Base-by-base conservation (phyloP, 2,113 vertebrate genomes). In the Desmodus rotundus region DNA sequence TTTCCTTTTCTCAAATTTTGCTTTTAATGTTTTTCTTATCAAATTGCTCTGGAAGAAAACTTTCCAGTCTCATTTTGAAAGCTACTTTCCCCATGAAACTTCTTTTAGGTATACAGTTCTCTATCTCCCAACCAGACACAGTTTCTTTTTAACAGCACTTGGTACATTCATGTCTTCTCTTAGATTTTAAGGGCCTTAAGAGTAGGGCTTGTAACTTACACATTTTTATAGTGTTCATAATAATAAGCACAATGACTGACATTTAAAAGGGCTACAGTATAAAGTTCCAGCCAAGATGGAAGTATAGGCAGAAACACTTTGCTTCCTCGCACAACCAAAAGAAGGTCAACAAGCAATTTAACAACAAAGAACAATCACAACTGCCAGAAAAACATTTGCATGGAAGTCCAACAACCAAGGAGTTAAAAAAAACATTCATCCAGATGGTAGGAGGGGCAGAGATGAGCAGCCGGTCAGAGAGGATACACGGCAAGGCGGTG, bases 21-120 rank as follows among this genome's bases (percentile, higher is more conserved):
- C 77, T 84, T 31, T 26, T 67, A 50, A 17, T 83, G 7, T 72
- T 95, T 96, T 77, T 26, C 20, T 36, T 61, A 93, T 45, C 33
- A 65, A 45, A 41, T 16, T 45, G 7, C n/a, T 4, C 36, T 83
- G 17, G n/a, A 84, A 33, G 24, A 87, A 28, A 72, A 28, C 36
- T 93, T 94, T 78, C 33, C 76, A 24, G 91, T 91, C 36, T 28
- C 20, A 13, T 67, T 7, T 84, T 93, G 50, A 92, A 96, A 68
- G 9, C 87, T 93, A 12, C 47, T 91, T 65, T 84, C 31, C 24
- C 36, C 47, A 4, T 28, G 54, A 95, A 88, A 76, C 7, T 43
- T n/a, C 26, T 47, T 72, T 76, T 58, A 45, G 26, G 3, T 67
- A 12, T 56, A 13, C 28, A 33, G 67, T 70, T 89, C 68, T 38